Conservation (phyloP, 2,888 invertebrate species). For the Abscondita cerata region DNA sequence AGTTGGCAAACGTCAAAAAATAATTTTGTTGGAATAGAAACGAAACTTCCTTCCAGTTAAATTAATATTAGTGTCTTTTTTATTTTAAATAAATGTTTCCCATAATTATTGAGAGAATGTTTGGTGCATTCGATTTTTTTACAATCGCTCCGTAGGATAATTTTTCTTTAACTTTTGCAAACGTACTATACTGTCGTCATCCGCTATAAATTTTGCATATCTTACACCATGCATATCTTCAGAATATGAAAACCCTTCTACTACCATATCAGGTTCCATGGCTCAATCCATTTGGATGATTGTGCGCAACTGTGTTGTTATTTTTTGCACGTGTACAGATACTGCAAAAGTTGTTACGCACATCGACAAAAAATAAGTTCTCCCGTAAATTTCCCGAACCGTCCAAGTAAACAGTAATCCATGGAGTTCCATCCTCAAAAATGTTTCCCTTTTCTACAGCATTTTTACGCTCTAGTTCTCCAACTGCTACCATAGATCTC, state of each 20-base stretch:
- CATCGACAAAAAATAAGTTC: background rate
- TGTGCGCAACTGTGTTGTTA: background rate
- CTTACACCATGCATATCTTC: slow-evolving; percentile 3
- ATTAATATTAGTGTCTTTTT: background rate
- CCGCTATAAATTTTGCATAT: background rate
- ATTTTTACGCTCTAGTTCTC: background rate
- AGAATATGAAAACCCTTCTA: background rate
- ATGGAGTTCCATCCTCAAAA: background rate
- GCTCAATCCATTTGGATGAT: background rate
- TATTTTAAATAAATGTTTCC: background rate
- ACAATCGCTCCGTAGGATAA: background rate
- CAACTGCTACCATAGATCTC: background rate
- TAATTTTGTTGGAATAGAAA: no score
- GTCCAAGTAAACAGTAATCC: background rate
- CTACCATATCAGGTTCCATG: background rate
- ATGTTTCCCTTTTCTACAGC: background rate
- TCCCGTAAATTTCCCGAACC: background rate
- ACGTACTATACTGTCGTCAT: background rate
- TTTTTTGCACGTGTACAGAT: background rate
- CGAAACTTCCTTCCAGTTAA: background rate
- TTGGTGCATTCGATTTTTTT: background rate
- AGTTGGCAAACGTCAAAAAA: no score
- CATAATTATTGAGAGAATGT: slow-evolving; percentile 1
- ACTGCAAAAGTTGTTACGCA: background rate
- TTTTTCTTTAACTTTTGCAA: background rate